phyloP scores from a whole-genome alignment of 2,113 vertebrate species.

The Chloropsis hardwickii region DNA sequence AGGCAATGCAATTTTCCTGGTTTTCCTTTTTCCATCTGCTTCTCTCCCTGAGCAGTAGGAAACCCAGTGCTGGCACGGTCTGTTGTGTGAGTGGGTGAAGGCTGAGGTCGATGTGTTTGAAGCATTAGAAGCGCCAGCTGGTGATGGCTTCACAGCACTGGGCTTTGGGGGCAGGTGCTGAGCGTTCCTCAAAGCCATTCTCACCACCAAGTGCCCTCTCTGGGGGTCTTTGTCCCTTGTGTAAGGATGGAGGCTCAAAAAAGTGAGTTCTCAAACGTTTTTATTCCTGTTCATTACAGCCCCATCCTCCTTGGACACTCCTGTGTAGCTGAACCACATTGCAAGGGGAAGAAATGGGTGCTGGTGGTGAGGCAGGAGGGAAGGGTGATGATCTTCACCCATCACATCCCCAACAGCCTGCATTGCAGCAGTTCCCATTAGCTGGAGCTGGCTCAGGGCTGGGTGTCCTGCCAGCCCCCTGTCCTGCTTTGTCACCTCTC shows the following conservation, averaged over 20 bases:
- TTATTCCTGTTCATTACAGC: background rate
- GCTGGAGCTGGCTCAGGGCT: background rate
- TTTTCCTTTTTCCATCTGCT: slow-evolving; percentile 31
- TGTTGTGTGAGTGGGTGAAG: background rate
- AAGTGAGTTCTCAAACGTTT: background rate
- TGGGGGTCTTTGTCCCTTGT: background rate
- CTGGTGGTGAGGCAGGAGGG: background rate
- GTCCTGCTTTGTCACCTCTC: background rate
- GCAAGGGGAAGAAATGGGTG: background rate
- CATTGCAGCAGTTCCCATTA: rapidly evolving
- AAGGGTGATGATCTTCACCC: background rate
- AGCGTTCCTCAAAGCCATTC: background rate
- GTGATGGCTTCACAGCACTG: background rate
- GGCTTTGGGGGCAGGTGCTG: background rate
- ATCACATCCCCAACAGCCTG: background rate
- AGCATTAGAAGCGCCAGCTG: background rate
- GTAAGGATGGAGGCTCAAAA: background rate
- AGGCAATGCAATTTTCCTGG: background rate
- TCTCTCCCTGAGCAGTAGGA: background rate
- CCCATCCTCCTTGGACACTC: rapidly evolving
- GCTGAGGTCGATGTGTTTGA: background rate
- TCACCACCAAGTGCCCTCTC: background rate
- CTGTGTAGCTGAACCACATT: rapidly evolving
- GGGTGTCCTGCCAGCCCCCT: background rate
- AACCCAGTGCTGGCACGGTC: rapidly evolving